These are phyloP conservation scores for Caenorhabditis panamensis DNA, from an alignment of 2,888 invertebrate species.

Conservation along the genomic window DNA sequence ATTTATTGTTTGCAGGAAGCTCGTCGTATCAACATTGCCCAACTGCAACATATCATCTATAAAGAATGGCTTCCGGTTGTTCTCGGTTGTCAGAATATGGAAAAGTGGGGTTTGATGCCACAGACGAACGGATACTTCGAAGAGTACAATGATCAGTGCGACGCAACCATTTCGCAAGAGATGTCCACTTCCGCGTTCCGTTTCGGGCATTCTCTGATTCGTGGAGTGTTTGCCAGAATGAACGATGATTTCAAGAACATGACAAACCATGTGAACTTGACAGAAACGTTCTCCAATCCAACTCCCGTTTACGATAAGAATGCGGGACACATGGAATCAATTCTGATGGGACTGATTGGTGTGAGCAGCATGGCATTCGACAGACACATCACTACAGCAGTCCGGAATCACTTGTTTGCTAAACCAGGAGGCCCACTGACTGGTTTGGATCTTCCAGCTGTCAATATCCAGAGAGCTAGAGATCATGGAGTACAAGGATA, in stretches of 20 bases:
- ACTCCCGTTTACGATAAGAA: constrained; percentile 75
- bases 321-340: constrained; percentile 80
- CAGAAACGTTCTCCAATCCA: constrained; percentile 77
- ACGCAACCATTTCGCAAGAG: constrained; percentile 89
- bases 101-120: constrained; percentile 90
- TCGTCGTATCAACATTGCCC: constrained; percentile 82
- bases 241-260: constrained; percentile 69
- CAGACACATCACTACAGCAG: constrained; percentile 77
- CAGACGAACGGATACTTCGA: constrained; percentile 83
- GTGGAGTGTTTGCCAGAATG: constrained; percentile 87
- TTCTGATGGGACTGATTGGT: constrained; percentile 81
- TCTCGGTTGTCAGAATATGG: constrained; percentile 89
- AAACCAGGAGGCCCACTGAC: constrained; percentile 79
- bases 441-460: constrained; percentile 89
- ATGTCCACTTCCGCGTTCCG: constrained; percentile 88
- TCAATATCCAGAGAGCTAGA: constrained; percentile 91
- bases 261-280: constrained; percentile 63
- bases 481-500: constrained; percentile 91
- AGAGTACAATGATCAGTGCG: constrained; percentile 85
- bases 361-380: constrained; percentile 79
- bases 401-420: constrained; percentile 90
- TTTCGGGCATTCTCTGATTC: constrained; percentile 87
- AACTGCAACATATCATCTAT: constrained; percentile 84
- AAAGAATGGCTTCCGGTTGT: constrained; percentile 86
- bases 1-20: no score